Conservation (phyloP, 2,888 invertebrate species). For the Drosophila prostipennis region DNA sequence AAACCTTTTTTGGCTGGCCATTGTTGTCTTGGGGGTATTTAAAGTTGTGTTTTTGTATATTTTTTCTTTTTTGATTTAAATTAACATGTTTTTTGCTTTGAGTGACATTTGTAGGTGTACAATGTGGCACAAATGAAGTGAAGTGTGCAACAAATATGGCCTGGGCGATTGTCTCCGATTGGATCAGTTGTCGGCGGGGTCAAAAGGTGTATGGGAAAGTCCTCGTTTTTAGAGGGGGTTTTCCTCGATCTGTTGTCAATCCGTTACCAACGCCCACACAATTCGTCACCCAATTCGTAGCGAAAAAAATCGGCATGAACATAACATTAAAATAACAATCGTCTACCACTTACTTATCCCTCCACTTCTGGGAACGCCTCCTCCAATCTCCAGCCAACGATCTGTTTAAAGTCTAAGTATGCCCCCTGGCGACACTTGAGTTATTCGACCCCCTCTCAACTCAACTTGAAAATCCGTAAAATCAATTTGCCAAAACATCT, state of each 20-base stretch:
- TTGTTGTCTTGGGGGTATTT: conserved; percentile 56
- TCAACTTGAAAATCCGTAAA: conserved; percentile 70
- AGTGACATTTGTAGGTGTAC: conserved; percentile 79
- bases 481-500: conserved; percentile 81
- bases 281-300: conserved; percentile 64
- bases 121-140: conserved; percentile 80
- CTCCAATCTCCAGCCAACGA: conserved; percentile 66
- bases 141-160: conserved; percentile 77
- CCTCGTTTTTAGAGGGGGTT: background rate
- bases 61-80: conserved; percentile 55
- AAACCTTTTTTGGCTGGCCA: conserved; percentile 58
- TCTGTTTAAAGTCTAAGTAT: conserved; percentile 78
- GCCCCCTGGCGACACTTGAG: conserved; percentile 70
- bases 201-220: conserved; percentile 40
- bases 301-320: conserved; percentile 50
- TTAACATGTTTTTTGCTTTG: conserved; percentile 76
- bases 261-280: conserved; percentile 71
- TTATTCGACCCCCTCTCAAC: conserved; percentile 59
- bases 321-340: conserved; percentile 76
- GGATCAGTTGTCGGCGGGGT: conserved; percentile 45
- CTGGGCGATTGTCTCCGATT: conserved; percentile 51
- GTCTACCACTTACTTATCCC: conserved; percentile 72
- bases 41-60: conserved; percentile 40
- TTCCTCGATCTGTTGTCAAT: conserved; percentile 56
- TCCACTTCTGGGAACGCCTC: conserved; percentile 30